phyloP scores from a whole-genome alignment of 2,113 vertebrate species.

The Gallinago paraguaiae region DNA sequence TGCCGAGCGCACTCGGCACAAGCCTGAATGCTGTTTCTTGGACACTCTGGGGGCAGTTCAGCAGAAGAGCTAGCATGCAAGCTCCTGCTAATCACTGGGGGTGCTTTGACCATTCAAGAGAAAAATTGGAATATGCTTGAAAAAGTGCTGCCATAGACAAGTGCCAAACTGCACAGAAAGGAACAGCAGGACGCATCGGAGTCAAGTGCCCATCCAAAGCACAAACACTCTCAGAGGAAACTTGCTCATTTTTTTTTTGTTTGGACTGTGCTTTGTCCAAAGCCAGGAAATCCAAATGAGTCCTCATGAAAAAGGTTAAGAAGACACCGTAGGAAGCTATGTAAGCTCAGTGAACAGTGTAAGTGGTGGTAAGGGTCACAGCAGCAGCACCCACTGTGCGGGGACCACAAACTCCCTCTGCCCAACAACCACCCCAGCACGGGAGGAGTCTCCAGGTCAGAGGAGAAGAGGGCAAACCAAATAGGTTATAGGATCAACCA shows the following conservation, averaged over 20 bases:
- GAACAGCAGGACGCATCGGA: slow-evolving; percentile 29
- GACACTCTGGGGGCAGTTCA: background rate
- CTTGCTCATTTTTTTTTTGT: background rate
- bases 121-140: slow-evolving; percentile 44
- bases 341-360: slow-evolving; percentile 25
- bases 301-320: slow-evolving; percentile 26
- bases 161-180: slow-evolving; percentile 49
- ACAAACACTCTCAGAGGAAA: background rate
- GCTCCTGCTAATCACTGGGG: background rate
- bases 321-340: background rate
- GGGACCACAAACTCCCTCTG: background rate
- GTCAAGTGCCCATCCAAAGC: slow-evolving; percentile 37
- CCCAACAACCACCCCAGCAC: fast-evolving
- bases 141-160: slow-evolving; percentile 14
- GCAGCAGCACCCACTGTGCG: background rate
- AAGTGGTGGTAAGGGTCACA: background rate
- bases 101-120: slow-evolving; percentile 34
- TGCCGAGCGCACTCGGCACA: fast-evolving
- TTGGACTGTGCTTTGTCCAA: slow-evolving; percentile 10
- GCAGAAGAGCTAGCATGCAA: background rate
- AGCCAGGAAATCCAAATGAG: slow-evolving; percentile 12
- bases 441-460: background rate
- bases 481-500: background rate
- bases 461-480: background rate
- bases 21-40: background rate